These are phyloP conservation scores for Nilaparvata lugens DNA, from an alignment of 1,140 invertebrate species.

Conservation along the genomic window DNA sequence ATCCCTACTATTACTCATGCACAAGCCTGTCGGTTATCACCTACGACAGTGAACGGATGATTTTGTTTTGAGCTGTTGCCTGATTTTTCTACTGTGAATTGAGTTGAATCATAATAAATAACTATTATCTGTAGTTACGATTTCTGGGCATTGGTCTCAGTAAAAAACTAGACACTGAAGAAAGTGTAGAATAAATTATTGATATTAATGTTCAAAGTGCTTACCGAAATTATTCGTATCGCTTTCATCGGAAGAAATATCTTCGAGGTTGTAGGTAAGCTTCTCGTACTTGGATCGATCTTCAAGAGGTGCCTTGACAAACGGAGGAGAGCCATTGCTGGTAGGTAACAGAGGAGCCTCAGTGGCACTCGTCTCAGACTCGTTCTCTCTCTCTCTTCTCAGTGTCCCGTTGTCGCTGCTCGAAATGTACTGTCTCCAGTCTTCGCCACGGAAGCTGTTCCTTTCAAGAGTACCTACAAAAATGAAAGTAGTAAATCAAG, in stretches of 20 bases:
- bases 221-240: slow-evolving; percentile 25
- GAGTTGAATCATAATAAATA: too few species aligned
- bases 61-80: too few species aligned
- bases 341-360: slow-evolving; percentile 18
- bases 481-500: too few species aligned
- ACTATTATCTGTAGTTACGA: too few species aligned
- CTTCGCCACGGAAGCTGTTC: not conserved
- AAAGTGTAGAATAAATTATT: not conserved
- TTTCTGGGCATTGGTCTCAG: too few species aligned
- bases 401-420: slow-evolving; percentile 2
- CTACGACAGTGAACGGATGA: too few species aligned
- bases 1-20: too few species aligned
- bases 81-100: too few species aligned
- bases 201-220: not conserved
- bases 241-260: slow-evolving; percentile 46
- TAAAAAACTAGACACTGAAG: too few species aligned
- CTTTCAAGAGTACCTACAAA: too few species aligned
- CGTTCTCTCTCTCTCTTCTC: slow-evolving; percentile 29
- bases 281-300: slow-evolving; percentile 74
- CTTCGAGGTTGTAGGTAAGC: slow-evolving; percentile 45
- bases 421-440: slow-evolving; percentile 12
- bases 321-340: slow-evolving; percentile 38
- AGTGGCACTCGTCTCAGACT: slow-evolving; percentile 31
- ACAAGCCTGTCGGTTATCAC: too few species aligned
- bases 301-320: slow-evolving; percentile 53